These are phyloP conservation scores for Drosophila macrospina DNA, from an alignment of 2,888 invertebrate species.

Conservation along the genomic window DNA sequence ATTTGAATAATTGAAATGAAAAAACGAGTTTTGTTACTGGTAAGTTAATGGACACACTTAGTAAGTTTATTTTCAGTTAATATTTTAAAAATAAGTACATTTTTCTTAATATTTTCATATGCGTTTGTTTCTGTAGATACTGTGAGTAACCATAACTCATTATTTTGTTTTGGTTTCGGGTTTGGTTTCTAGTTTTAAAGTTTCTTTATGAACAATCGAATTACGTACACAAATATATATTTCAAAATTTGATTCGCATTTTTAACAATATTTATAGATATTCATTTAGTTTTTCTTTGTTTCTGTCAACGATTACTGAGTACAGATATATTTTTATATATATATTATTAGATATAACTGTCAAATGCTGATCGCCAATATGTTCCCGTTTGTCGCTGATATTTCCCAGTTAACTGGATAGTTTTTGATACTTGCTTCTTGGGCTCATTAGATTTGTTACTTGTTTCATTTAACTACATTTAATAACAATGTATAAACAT, in stretches of 20 bases:
- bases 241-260: constrained; percentile 47
- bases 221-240: constrained; percentile 75
- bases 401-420: constrained; percentile 30
- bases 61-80: constrained; percentile 58
- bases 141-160: constrained; percentile 37
- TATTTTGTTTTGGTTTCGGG: constrained; percentile 6
- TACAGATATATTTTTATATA: constrained; percentile 26
- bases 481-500: constrained; percentile 74
- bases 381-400: constrained; percentile 67
- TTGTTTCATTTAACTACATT: constrained; percentile 62
- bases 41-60: constrained; percentile 73
- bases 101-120: constrained; percentile 34
- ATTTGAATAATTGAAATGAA: neutral
- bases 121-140: constrained; percentile 24
- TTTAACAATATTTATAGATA: constrained; percentile 46
- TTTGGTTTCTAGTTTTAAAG: constrained; percentile 31
- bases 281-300: constrained; percentile 14
- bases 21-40: constrained; percentile 1
- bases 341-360: constrained; percentile 32
- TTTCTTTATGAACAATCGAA: constrained; percentile 65
- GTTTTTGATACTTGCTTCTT: constrained; percentile 24
- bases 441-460: constrained; percentile 38
- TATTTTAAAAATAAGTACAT: constrained; percentile 53
- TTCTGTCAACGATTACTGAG: constrained; percentile 33
- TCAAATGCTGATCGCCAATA: constrained; percentile 39